phyloP scores from a whole-genome alignment of 2,113 vertebrate genomes.

The Macrotis lagotis region DNA sequence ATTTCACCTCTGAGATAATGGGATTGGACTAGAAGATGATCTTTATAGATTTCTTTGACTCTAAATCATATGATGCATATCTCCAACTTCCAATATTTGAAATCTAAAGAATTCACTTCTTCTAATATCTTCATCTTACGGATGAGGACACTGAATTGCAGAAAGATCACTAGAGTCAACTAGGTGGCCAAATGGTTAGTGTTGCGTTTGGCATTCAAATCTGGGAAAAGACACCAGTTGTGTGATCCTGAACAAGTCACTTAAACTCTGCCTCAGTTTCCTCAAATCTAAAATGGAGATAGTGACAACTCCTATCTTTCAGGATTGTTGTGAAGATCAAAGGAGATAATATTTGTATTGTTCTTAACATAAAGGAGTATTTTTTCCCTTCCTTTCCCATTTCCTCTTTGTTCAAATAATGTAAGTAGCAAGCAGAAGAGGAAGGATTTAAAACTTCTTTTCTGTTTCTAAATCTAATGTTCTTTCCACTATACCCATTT shows the following conservation, averaged over 20 bases:
- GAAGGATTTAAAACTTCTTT: not conserved
- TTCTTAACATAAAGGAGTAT: not conserved
- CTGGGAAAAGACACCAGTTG: not conserved
- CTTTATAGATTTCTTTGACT: not conserved
- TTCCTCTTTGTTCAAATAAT: not conserved
- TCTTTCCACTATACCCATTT: not conserved
- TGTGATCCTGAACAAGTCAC: not conserved
- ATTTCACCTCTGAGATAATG: not conserved
- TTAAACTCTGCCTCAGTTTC: not conserved
- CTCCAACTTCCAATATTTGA: not conserved
- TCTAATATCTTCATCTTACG: not conserved
- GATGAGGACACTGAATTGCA: not conserved
- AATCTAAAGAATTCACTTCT: not conserved
- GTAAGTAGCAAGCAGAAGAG: not conserved
- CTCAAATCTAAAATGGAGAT: not conserved
- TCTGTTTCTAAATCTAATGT: not conserved
- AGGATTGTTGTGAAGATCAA: not conserved
- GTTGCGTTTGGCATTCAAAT: not conserved
- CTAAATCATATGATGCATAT: not conserved
- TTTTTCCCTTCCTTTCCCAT: not conserved
- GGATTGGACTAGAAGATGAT: not conserved
- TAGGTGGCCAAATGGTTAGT: not conserved
- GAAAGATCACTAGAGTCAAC: not conserved
- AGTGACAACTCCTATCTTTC: not conserved
- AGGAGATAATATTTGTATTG: not conserved